Conservation (phyloP, 2,113 vertebrate genomes). For the Xiphorhynchus elegans region DNA sequence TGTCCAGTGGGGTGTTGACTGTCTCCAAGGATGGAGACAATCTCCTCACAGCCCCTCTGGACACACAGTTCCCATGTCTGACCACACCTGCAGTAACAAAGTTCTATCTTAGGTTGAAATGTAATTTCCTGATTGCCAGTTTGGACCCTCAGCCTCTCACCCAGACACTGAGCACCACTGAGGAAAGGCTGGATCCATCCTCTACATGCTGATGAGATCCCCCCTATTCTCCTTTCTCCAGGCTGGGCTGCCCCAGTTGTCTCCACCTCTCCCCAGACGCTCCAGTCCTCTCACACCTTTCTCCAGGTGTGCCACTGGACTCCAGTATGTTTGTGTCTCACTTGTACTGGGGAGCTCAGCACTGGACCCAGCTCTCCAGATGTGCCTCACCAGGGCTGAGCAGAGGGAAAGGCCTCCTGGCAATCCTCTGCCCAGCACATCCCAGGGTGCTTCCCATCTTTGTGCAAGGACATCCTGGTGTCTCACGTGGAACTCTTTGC, state of each 20-base stretch:
- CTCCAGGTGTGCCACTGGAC: background rate
- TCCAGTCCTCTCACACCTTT: background rate
- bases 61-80: background rate
- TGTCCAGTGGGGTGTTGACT: background rate
- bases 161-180: background rate
- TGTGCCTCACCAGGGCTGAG: background rate
- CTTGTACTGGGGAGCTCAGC: background rate
- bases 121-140: background rate
- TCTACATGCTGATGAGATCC: background rate
- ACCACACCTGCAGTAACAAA: rapidly evolving
- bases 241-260: background rate
- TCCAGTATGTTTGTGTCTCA: background rate
- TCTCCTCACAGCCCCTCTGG: background rate
- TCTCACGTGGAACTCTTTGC: background rate
- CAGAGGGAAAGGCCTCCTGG: background rate
- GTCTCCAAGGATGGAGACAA: background rate
- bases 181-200: background rate
- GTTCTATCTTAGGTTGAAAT: background rate
- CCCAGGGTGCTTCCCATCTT: background rate
- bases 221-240: background rate
- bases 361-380: background rate
- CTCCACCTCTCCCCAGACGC: background rate
- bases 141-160: background rate
- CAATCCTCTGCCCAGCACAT: background rate
- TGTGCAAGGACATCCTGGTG: background rate